These are phyloP conservation scores for Mythimna albipuncta DNA, from an alignment of 2,888 invertebrate species.

Conservation along the genomic window DNA sequence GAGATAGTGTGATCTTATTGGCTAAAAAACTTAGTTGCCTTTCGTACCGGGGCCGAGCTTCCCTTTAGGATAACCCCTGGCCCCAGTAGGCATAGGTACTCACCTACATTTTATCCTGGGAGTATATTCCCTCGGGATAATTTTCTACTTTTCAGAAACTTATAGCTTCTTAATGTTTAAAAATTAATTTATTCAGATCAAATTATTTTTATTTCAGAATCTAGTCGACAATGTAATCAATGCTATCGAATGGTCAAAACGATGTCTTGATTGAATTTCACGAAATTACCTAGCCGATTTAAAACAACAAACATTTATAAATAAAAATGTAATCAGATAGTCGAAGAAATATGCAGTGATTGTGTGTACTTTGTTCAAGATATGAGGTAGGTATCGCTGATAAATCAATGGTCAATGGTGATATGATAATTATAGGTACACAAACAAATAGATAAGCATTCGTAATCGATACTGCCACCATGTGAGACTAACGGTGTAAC, in stretches of 20 bases:
- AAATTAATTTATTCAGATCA: no score
- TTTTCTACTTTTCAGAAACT: no score
- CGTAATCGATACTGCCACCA: conserved; percentile 6
- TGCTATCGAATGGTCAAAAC: neutral
- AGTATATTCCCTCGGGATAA: no score
- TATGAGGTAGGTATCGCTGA: neutral
- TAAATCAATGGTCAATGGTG: neutral
- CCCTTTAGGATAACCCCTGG: no score
- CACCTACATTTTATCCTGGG: no score
- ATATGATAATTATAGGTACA: conserved; percentile 17
- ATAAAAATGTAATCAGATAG: conserved; percentile 4
- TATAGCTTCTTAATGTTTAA: neutral
- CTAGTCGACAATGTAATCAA: neutral
- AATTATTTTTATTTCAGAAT: no score
- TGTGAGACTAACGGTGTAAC: conserved; percentile 5
- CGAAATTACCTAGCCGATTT: neutral
- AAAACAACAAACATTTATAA: conserved; percentile 6
- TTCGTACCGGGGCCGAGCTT: no score
- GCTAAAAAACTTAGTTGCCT: no score
- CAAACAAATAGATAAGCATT: conserved; percentile 12
- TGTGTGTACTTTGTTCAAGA: no score
- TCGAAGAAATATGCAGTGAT: neutral
- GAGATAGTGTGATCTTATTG: no score
- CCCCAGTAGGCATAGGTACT: no score
- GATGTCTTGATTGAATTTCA: neutral